Conservation (phyloP, 2,797 vertebrate species). For the Craterocephalus amniculus region DNA sequence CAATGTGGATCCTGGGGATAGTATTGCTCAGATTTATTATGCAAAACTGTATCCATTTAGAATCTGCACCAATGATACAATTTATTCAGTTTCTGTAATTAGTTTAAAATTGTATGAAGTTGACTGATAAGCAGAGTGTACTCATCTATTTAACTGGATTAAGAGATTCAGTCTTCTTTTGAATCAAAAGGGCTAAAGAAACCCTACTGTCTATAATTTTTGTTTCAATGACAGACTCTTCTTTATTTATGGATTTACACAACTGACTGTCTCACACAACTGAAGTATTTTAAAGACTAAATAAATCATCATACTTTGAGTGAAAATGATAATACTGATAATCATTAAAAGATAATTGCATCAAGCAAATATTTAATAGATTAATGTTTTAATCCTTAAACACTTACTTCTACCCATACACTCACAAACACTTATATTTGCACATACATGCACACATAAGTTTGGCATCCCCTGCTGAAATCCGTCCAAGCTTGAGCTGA, state of each 20-base stretch:
- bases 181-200: neutral
- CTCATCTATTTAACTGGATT: neutral
- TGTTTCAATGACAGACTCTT: no score
- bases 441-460: neutral
- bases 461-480: constrained; percentile 22
- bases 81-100: neutral
- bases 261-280: no score
- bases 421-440: no score
- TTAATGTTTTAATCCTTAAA: neutral
- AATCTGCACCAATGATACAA: neutral
- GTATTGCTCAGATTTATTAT: neutral
- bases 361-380: neutral
- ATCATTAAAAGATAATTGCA: neutral
- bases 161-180: neutral
- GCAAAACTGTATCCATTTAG: neutral
- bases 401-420: neutral
- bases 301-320: no score
- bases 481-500: constrained; percentile 42
- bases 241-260: neutral
- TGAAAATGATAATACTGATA: no score
- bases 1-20: no score
- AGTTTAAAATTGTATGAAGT: neutral
- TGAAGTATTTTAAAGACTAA: neutral
- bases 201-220: neutral
- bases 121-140: neutral